Percentiles rank a stretch among this genome's conserved stretches.
Evolutionary conservation across 2,113 vertebrate species (phyloP).

Genomic region (Etia nguti): DNA sequence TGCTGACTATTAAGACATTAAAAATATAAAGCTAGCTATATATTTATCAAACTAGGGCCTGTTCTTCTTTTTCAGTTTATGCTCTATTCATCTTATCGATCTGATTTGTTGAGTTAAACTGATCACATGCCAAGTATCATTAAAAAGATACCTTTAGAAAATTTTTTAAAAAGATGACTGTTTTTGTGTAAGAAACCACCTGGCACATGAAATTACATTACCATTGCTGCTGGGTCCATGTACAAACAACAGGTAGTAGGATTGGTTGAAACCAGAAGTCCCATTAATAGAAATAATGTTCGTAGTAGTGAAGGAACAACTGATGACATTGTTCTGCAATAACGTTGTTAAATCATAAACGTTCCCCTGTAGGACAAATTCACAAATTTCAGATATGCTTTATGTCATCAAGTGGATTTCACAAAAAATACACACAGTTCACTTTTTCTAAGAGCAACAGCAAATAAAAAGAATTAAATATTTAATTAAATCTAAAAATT

Average conservation of each 20-base stretch:
- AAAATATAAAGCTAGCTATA: background rate
- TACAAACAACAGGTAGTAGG: conserved; percentile 65
- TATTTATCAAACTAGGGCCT: background rate
- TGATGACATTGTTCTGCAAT: conserved; percentile 47
- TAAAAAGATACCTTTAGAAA: background rate
- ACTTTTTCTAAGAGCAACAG: background rate
- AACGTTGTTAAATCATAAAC: conserved; percentile 42
- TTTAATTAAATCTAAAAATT: too few species aligned
- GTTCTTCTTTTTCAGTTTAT: background rate
- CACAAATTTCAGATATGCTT: too few species aligned
- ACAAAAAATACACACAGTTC: background rate
- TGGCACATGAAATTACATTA: background rate
- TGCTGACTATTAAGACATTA: too few species aligned
- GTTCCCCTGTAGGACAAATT: conserved; percentile 53
- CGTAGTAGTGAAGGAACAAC: conserved; percentile 69
- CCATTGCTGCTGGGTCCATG: conserved; percentile 52
- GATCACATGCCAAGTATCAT: background rate
- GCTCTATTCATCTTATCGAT: background rate
- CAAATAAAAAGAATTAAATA: background rate
- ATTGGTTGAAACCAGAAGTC: background rate
- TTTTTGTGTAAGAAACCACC: background rate
- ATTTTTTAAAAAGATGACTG: background rate
- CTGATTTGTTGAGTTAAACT: background rate
- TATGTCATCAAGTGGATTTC: background rate
- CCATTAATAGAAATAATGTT: conserved; percentile 53